Evolutionary conservation across 2,888 invertebrate species (phyloP), one percentile per base, ranked within the genome.

Genomic region (Caenorhabditis parvicauda): DNA sequence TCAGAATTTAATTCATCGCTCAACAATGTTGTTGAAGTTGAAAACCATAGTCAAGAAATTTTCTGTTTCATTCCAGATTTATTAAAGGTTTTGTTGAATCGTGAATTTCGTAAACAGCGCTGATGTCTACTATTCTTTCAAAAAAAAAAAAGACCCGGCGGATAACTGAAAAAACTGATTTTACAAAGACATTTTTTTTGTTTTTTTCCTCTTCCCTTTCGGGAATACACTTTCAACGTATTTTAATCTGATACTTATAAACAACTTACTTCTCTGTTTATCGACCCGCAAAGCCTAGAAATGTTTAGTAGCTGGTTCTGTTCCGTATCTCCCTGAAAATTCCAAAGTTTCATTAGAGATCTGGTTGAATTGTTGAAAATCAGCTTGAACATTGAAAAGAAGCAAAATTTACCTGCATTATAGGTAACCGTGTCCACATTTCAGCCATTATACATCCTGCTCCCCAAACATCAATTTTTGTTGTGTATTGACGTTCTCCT

Each of bases 401-500:
- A 9, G 32, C 14, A 12, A 28, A 14, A 7, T 37, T 27, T 35
- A 69, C 74, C 66, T 85, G 85, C 82, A 85, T 82, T 47, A 85
- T 84, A 2, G 85, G 96, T 3, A 83, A 85, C 67, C 88, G 85
- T 0, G 94, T 96, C 96, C 96, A 98, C 92, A 98, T 92, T 85
- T 98, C 98, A 0, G 96, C 96, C 96, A 98, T 96, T 64, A 98
- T 98, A 81, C 98, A 99, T 0, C 98, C 98, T 0, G 93, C 95
- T 0, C 86, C 86, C 86, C 86, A 87, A 84, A 96, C 87, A 84
- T 99, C 98, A 14, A 98, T 93, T 0, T 94, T 90, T 0, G 95
- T 92, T 0, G 93, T 93, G 80, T 98, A 98, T 83, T 94, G 92
- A 14, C 96, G 86, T 25, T 62, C 65, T 19, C 67, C 60, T 56